phyloP scores from a whole-genome alignment of 2,797 vertebrate species.

The Phoebastria nigripes region DNA sequence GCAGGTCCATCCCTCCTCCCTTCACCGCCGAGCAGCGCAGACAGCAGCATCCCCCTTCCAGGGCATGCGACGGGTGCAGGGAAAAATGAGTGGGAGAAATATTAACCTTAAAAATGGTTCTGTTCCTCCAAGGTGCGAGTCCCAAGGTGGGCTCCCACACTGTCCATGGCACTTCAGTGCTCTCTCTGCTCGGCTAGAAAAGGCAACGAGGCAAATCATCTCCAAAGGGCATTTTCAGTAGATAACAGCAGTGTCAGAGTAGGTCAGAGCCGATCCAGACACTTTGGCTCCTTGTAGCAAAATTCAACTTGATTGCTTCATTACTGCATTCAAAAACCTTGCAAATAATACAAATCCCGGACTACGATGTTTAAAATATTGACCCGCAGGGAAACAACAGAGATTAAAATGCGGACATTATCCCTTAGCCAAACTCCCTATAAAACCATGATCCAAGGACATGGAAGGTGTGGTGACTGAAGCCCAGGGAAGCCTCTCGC shows the following conservation, averaged over 20 bases:
- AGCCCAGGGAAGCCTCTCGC: slow-evolving; percentile 55
- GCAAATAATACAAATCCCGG: neutral
- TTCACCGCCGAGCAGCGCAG: fast-evolving
- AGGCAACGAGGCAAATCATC: neutral
- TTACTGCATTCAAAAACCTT: slow-evolving; percentile 3
- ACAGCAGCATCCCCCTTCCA: neutral
- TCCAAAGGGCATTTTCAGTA: neutral
- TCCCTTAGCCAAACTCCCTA: slow-evolving; percentile 58
- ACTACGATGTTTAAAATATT: slow-evolving; percentile 2
- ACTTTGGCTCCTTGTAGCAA: slow-evolving; percentile 33
- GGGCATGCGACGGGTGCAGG: fast-evolving
- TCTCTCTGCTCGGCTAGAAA: neutral
- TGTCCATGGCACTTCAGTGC: neutral
- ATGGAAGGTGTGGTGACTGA: slow-evolving; percentile 57
- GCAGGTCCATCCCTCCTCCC: neutral
- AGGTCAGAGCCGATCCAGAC: slow-evolving; percentile 44
- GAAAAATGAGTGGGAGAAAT: neutral
- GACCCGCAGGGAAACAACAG: slow-evolving; percentile 32
- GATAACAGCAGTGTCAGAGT: slow-evolving; percentile 11
- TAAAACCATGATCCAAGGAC: slow-evolving; percentile 60
- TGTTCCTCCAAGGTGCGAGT: neutral
- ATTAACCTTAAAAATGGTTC: neutral
- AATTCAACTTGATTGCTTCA: slow-evolving; percentile 44
- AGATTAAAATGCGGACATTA: slow-evolving; percentile 61
- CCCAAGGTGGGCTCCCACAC: neutral